phyloP scores from a whole-genome alignment of 2,797 vertebrate species.

The Prionace glauca region DNA sequence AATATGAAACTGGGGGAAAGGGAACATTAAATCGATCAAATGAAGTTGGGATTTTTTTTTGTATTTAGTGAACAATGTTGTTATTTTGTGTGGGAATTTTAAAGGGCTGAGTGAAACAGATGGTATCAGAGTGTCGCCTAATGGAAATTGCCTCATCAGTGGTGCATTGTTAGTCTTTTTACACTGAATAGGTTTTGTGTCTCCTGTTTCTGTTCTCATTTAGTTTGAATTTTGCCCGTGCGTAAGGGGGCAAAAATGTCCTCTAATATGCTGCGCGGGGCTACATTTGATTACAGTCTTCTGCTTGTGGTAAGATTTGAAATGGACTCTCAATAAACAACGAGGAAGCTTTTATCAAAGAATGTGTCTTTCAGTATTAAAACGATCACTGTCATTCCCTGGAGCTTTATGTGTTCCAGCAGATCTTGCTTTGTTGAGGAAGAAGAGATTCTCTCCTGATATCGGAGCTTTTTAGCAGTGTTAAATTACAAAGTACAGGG shows the following conservation, averaged over 20 bases:
- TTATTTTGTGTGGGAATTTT: not conserved
- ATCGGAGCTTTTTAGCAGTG: conserved; percentile 10
- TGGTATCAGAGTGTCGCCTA: not conserved
- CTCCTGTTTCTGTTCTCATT: conserved; percentile 34
- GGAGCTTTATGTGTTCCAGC: conserved; percentile 19
- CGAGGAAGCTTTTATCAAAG: conserved; percentile 33
- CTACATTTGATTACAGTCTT: conserved; percentile 36
- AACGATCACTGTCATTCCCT: conserved; percentile 5
- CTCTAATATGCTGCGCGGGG: not conserved
- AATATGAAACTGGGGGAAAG: not conserved
- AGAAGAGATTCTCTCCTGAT: conserved; percentile 22
- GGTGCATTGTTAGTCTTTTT: conserved; percentile 24
- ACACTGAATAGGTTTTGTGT: conserved; percentile 28
- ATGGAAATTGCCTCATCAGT: conserved; percentile 26
- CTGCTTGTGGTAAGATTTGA: conserved; percentile 23
- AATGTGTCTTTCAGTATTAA: conserved; percentile 32
- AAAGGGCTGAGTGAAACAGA: not conserved
- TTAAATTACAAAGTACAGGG: conserved; percentile 29
- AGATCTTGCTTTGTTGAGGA: conserved; percentile 25
- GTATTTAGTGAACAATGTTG: not conserved
- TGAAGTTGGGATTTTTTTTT: not conserved
- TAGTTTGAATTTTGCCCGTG: not conserved
- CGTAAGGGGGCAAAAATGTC: not conserved
- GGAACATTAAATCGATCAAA: not conserved
- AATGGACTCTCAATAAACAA: conserved; percentile 21